Conservation (phyloP, 2,113 vertebrate species). For the Hipposideros armiger region DNA sequence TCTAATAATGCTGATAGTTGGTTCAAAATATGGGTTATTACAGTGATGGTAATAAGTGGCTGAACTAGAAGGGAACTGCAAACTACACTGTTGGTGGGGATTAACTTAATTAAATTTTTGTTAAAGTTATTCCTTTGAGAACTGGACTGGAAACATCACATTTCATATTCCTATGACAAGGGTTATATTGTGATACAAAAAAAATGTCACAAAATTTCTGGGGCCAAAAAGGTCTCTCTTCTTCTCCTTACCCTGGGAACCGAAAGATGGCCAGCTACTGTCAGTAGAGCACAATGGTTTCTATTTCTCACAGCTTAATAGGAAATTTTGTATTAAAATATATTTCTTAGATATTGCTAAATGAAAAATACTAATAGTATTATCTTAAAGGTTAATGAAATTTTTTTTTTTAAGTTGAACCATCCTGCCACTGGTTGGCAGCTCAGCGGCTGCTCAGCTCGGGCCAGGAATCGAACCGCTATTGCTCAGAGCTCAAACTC, state of each 20-base stretch:
- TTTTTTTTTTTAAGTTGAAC: no score
- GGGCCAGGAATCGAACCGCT: no score
- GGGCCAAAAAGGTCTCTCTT: background rate
- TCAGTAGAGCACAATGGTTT: background rate
- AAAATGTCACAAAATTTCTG: slow-evolving; percentile 4
- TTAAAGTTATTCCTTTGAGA: slow-evolving; percentile 26
- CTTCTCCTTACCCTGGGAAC: background rate
- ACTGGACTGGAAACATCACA: background rate
- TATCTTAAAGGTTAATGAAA: background rate
- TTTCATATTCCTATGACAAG: background rate
- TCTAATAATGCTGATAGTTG: slow-evolving; percentile 12
- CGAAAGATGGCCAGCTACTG: background rate
- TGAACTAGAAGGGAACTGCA: background rate
- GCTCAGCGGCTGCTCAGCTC: no score
- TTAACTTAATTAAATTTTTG: background rate
- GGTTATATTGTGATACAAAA: background rate
- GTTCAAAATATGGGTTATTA: background rate
- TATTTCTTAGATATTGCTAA: background rate
- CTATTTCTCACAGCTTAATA: slow-evolving; percentile 18
- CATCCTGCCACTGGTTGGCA: no score
- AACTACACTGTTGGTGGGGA: background rate
- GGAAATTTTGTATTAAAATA: background rate
- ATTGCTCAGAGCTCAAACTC: no score
- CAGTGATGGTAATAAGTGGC: background rate
- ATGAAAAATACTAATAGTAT: background rate